phyloP scores from a whole-genome alignment of 2,888 invertebrate genomes.

The Hypomecis punctinalis region DNA sequence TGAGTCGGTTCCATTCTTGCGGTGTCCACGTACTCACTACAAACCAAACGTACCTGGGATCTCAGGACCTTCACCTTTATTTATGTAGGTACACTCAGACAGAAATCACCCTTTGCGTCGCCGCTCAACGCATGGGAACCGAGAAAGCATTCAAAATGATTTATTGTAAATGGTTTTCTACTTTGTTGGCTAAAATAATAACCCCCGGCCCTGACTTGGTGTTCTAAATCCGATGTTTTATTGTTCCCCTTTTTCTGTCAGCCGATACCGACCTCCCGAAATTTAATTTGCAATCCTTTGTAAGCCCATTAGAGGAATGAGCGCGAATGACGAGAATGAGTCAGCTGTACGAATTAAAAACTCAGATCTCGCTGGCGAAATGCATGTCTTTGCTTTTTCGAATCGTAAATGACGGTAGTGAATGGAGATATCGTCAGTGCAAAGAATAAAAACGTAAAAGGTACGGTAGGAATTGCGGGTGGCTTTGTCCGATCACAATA shows the following conservation, averaged over 20 bases:
- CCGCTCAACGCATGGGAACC: conserved; percentile 79
- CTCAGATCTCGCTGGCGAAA: conserved; percentile 38
- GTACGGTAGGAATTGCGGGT: conserved; percentile 78
- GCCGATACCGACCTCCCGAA: conserved; percentile 61
- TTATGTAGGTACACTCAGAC: conserved; percentile 77
- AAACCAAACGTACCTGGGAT: conserved; percentile 77
- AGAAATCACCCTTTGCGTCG: conserved; percentile 85
- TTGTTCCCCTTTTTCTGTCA: conserved; percentile 70
- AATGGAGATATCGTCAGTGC: conserved; percentile 77
- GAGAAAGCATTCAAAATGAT: conserved; percentile 84
- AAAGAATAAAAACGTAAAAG: conserved; percentile 77
- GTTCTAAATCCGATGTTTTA: conserved; percentile 82
- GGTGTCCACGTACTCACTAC: conserved; percentile 48
- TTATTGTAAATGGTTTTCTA: conserved; percentile 86
- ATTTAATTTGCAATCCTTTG: conserved; percentile 75
- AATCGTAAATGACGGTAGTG: conserved; percentile 60
- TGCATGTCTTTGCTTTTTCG: conserved; percentile 34
- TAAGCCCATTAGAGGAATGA: conserved; percentile 53
- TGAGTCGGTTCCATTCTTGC: conserved; percentile 46
- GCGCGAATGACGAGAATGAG: conserved; percentile 40
- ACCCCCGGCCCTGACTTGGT: conserved; percentile 67
- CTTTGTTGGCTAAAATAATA: conserved; percentile 86
- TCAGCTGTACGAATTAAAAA: conserved; percentile 25
- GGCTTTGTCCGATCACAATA: conserved; percentile 78
- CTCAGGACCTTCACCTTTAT: conserved; percentile 82